phyloP scores from a whole-genome alignment of 2,888 invertebrate species.

The Andricus curvator region DNA sequence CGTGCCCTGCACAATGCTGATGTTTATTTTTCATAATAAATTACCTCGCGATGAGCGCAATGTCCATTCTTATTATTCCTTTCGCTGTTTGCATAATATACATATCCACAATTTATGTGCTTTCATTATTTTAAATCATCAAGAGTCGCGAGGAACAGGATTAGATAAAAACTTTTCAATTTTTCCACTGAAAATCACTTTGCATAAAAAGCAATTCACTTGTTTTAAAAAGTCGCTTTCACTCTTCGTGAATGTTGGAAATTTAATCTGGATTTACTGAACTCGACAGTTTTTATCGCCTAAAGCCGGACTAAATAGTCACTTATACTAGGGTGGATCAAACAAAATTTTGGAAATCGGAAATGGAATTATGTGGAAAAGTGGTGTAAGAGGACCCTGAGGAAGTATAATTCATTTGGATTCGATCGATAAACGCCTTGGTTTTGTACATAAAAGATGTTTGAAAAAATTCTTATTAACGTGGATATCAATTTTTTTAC shows the following conservation, averaged over 20 bases:
- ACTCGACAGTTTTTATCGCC: neutral
- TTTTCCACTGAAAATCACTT: neutral
- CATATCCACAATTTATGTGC: neutral
- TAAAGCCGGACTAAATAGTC: neutral
- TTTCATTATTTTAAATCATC: neutral
- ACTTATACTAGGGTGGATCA: too few species aligned
- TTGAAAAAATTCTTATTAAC: too few species aligned
- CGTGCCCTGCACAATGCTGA: neutral
- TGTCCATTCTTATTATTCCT: neutral
- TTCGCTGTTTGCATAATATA: neutral
- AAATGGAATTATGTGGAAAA: too few species aligned
- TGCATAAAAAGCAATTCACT: neutral
- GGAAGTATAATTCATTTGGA: too few species aligned
- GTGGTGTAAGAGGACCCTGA: too few species aligned
- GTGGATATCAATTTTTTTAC: too few species aligned
- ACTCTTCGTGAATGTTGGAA: neutral
- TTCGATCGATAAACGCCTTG: too few species aligned
- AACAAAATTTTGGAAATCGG: too few species aligned
- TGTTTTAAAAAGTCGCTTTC: neutral
- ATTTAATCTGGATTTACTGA: neutral
- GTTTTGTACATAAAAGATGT: too few species aligned
- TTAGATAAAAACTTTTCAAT: neutral
- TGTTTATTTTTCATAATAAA: constrained; percentile 6
- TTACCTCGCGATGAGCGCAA: neutral
- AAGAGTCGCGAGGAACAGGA: neutral